These are phyloP conservation scores for Apamea crenata DNA, from an alignment of 2,888 invertebrate genomes.

Conservation along the genomic window DNA sequence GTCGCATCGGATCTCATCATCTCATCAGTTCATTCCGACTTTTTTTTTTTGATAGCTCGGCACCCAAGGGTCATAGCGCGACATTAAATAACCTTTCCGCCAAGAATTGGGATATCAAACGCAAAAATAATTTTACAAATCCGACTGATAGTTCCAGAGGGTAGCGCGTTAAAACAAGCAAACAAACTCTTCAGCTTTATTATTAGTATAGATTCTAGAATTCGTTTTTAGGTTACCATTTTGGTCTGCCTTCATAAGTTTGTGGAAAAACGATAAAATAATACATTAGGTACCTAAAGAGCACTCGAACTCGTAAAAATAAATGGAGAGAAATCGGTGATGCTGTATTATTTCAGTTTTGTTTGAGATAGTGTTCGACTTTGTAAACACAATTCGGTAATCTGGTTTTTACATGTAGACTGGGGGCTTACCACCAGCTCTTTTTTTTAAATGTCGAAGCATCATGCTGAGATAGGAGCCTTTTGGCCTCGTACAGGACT, in stretches of 20 bases:
- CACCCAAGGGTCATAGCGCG: not conserved
- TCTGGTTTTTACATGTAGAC: not conserved
- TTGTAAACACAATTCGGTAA: not conserved
- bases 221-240: not conserved
- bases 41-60: not conserved
- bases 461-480: no score
- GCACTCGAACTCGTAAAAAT: slow-evolving; percentile 1
- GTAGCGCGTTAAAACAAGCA: not conserved
- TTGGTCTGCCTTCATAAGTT: not conserved
- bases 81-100: not conserved
- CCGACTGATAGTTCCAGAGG: not conserved
- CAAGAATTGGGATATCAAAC: not conserved
- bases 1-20: no score
- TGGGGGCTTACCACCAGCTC: not conserved
- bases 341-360: not conserved
- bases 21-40: not conserved
- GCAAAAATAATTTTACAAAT: not conserved
- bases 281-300: not conserved
- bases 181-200: not conserved
- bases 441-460: no score
- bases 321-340: not conserved
- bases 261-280: not conserved
- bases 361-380: not conserved
- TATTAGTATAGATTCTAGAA: slow-evolving; percentile 8
- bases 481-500: no score